Base-by-base conservation (phyloP, 2,888 invertebrate genomes). In the Drosophila mimica region DNA sequence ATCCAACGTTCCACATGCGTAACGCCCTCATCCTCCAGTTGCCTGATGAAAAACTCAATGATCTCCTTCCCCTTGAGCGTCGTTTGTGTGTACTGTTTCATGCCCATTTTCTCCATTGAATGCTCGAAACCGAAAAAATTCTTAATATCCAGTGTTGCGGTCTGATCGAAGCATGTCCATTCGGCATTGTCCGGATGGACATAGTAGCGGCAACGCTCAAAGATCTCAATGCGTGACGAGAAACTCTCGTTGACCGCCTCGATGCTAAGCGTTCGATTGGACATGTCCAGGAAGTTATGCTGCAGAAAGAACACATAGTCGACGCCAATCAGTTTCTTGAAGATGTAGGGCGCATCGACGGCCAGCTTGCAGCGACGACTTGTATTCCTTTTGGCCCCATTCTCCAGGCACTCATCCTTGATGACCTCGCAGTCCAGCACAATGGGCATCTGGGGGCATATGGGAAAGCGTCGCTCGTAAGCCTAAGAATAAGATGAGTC, bases 121-220 rank as follows among this genome's bases (percentile, higher is more conserved):
- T 95, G 96, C 94, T 99, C 99, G 90, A 99, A 96, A 0, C 98
- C 98, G 93, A 98, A 98, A 94, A 99, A 99, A 88, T 96, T 98
- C 93, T 97, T 98, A 58, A 99, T 98, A 93, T 98, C 98, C 70
- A 99, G 94, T 82, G 96, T 95, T 30, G 98, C 98, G 64, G 95
- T 96, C 94, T 98, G 98, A 93, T 99, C 98, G 94, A 99, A 99
- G 91, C 98, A 98, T 2, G 99, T 99, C 98, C 98, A 99, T 52
- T 97, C 95, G 0, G 96, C 93, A 93, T 99, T 98, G 91, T 99
- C 98, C 0, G 98, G 97, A 93, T 98, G 98, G 17, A 98, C 89
- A 76, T 93, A 93, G 65, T 93, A 93, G 51, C 93, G 93, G 69
- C 98, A 98, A 91, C 96, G 96, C 94, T 99, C 99, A 82, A 97